phyloP scores from a whole-genome alignment of 1,140 invertebrate genomes.

The Pogonognathellus flavescens region DNA sequence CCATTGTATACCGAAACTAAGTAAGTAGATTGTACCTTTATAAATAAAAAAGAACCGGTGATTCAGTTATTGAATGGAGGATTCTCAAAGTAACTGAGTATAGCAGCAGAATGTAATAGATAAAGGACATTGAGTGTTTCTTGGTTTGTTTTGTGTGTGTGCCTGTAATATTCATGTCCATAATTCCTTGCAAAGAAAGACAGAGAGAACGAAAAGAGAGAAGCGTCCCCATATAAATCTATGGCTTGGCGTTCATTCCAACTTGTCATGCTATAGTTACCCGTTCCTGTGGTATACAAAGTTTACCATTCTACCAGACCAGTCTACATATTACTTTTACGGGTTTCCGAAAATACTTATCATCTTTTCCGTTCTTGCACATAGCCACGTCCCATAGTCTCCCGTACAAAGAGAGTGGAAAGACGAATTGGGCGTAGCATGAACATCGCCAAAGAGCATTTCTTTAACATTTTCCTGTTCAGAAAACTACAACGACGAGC shows the following conservation, averaged over 20 bases:
- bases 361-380: conserved; percentile 40
- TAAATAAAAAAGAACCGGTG: neutral
- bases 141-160: conserved; percentile 18
- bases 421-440: conserved; percentile 30
- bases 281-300: neutral
- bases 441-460: conserved; percentile 3
- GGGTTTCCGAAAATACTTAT: conserved; percentile 47
- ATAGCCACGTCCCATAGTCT: neutral
- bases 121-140: conserved; percentile 15
- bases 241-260: conserved; percentile 23
- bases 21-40: too few relatives aligned
- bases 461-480: conserved; percentile 11
- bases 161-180: neutral
- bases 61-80: conserved; percentile 23
- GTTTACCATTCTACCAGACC: neutral
- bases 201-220: conserved; percentile 17
- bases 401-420: conserved; percentile 5
- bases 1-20: neutral
- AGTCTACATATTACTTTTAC: conserved; percentile 45
- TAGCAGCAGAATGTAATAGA: neutral
- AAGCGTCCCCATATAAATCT: conserved; percentile 23
- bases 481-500: neutral
- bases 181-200: conserved; percentile 17
- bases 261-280: conserved; percentile 29
- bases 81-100: conserved; percentile 9